Conservation (phyloP, 2,888 invertebrate species). For the Pachycephus smyrnensis region DNA sequence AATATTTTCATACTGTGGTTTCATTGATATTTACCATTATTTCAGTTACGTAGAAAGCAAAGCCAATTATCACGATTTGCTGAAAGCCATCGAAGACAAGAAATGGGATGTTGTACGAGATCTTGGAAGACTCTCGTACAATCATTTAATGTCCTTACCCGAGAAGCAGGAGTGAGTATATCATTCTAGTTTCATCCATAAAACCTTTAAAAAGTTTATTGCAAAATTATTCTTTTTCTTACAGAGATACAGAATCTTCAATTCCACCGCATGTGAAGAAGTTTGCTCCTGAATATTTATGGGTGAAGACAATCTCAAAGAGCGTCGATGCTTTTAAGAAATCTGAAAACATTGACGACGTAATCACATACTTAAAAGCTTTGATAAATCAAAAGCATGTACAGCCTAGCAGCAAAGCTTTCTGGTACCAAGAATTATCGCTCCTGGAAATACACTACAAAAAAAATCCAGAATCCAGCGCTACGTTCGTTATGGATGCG, state of each 20-base stretch:
- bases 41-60: slow-evolving; percentile 49
- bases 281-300: slow-evolving; percentile 48
- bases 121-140: slow-evolving; percentile 46
- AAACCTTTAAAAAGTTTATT: neutral
- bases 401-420: slow-evolving; percentile 37
- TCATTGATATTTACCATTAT: slow-evolving; percentile 11
- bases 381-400: slow-evolving; percentile 45
- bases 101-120: slow-evolving; percentile 45
- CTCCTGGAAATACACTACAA: slow-evolving; percentile 52
- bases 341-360: slow-evolving; percentile 33
- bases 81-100: slow-evolving; percentile 41
- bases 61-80: slow-evolving; percentile 27
- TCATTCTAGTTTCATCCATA: neutral
- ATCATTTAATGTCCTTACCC: slow-evolving; percentile 27
- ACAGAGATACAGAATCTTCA: slow-evolving; percentile 12
- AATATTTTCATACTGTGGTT: neutral
- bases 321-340: slow-evolving; percentile 59
- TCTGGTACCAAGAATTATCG: slow-evolving; percentile 57
- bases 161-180: neutral
- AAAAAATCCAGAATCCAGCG: slow-evolving; percentile 49
- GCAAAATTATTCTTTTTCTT: neutral
- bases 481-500: slow-evolving; percentile 42
- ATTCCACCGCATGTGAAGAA: slow-evolving; percentile 51
- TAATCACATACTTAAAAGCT: slow-evolving; percentile 38
- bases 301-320: slow-evolving; percentile 56